phyloP scores from a whole-genome alignment of 2,888 invertebrate genomes.

The Lepidochrysops patricia region DNA sequence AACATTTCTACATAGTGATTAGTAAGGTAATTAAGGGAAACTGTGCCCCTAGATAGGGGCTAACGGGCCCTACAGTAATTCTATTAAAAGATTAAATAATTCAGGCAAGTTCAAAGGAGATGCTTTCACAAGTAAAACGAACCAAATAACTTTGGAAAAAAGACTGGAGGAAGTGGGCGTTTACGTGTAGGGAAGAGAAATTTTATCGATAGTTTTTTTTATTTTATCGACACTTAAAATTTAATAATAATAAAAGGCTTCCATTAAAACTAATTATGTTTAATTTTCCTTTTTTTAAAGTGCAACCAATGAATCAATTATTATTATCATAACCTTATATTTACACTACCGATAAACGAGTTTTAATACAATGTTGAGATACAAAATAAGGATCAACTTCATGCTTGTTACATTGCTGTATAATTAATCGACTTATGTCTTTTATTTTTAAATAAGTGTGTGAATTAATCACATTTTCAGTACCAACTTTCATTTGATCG shows the following conservation, averaged over 20 bases:
- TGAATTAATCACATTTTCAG: background rate
- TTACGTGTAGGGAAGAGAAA: slow-evolving; percentile 29
- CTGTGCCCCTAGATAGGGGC: slow-evolving; percentile 51
- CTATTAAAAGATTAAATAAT: slow-evolving; percentile 73
- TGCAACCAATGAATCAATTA: too few species aligned
- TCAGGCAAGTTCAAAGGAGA: slow-evolving; percentile 68
- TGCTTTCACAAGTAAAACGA: slow-evolving; percentile 65
- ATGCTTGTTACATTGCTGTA: too few species aligned
- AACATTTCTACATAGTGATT: slow-evolving; percentile 53
- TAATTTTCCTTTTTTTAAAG: too few species aligned
- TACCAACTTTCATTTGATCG: background rate
- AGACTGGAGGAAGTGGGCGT: slow-evolving; percentile 35
- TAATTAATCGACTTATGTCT: too few species aligned
- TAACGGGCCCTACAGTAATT: slow-evolving; percentile 52
- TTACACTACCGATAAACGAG: too few species aligned
- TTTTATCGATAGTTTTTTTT: slow-evolving; percentile 28
- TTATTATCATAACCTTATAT: too few species aligned
- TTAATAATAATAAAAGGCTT: too few species aligned
- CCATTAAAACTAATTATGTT: too few species aligned
- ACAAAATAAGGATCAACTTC: too few species aligned
- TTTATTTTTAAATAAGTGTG: background rate
- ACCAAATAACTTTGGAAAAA: slow-evolving; percentile 58
- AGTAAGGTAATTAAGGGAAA: slow-evolving; percentile 54
- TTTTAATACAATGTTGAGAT: too few species aligned
- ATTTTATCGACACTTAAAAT: too few species aligned